Percentiles rank a stretch among this genome's conserved stretches.
phyloP scores from a whole-genome alignment of 1,140 invertebrate genomes.

The Palaemon carinicauda region DNA sequence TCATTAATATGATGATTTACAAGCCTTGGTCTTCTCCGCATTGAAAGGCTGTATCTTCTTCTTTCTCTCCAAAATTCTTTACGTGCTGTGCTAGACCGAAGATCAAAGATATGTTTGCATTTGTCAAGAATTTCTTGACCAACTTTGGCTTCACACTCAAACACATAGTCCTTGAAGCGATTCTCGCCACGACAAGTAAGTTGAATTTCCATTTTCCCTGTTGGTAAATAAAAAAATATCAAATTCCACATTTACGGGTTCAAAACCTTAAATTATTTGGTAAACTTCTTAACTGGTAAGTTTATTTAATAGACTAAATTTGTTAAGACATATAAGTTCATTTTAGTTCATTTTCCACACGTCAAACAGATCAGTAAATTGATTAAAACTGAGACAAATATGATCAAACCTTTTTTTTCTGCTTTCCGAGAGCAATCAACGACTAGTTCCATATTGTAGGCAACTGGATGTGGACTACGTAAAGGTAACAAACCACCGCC shows the following conservation, averaged over 20 bases:
- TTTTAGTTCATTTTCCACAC: too few species aligned
- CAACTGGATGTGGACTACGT: conserved; percentile 19
- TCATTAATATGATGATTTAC: conserved; percentile 45
- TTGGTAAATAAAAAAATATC: neutral
- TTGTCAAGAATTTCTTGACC: conserved; percentile 49
- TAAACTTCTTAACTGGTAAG: too few species aligned
- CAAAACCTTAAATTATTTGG: too few species aligned
- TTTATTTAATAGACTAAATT: too few species aligned
- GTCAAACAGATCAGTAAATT: too few species aligned
- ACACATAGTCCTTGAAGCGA: conserved; percentile 43
- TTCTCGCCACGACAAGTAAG: conserved; percentile 44
- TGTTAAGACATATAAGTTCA: too few species aligned
- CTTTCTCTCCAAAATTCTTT: conserved; percentile 49
- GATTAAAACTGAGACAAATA: too few species aligned
- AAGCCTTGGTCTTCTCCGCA: conserved; percentile 26
- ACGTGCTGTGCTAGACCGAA: conserved; percentile 35
- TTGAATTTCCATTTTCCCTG: conserved; percentile 47
- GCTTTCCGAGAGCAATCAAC: conserved; percentile 37
- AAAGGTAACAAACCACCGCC: conserved; percentile 20
- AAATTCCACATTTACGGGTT: too few species aligned
- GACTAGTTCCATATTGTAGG: conserved; percentile 41
- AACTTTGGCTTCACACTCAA: conserved; percentile 41
- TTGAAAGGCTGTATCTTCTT: conserved; percentile 43
- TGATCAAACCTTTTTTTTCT: conserved; percentile 29
- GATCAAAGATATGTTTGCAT: conserved; percentile 48